Evolutionary conservation across 2,113 vertebrate genomes (phyloP).

Genomic region (Micronycteris hirsuta): DNA sequence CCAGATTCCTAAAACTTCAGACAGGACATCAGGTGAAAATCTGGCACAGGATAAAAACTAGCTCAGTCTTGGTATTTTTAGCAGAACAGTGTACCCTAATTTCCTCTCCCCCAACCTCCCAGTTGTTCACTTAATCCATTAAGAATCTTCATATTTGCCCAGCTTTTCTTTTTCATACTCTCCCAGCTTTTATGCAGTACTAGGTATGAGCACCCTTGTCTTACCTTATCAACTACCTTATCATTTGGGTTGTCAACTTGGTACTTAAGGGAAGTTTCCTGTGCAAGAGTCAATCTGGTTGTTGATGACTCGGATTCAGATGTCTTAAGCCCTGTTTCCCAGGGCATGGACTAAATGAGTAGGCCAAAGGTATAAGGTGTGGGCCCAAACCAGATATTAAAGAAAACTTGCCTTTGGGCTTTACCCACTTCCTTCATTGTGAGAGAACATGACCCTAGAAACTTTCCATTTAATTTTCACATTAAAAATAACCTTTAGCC

Average conservation of each 20-base stretch:
- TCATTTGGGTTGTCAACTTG: background rate
- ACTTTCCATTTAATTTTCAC: background rate
- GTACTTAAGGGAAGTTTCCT: background rate
- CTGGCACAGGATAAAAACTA: background rate
- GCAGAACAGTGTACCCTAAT: background rate
- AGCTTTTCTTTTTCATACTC: background rate
- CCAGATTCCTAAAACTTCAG: background rate
- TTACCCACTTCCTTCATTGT: background rate
- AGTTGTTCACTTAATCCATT: background rate
- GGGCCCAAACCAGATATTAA: background rate
- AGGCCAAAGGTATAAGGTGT: background rate
- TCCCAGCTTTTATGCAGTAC: background rate
- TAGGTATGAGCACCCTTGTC: background rate
- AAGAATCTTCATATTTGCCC: background rate
- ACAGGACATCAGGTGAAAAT: background rate
- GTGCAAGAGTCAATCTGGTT: background rate
- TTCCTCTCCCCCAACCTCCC: background rate
- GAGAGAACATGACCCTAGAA: conserved; percentile 32
- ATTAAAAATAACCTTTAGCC: conserved; percentile 13
- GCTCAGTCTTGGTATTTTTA: background rate
- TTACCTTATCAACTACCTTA: background rate
- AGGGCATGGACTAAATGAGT: background rate
- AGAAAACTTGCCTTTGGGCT: background rate
- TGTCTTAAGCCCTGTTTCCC: background rate
- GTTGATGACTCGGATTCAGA: background rate